Percentiles rank a stretch among this genome's conserved stretches.
Evolutionary conservation across 2,113 vertebrate genomes (phyloP).

Genomic region (Pachyramphus minor): DNA sequence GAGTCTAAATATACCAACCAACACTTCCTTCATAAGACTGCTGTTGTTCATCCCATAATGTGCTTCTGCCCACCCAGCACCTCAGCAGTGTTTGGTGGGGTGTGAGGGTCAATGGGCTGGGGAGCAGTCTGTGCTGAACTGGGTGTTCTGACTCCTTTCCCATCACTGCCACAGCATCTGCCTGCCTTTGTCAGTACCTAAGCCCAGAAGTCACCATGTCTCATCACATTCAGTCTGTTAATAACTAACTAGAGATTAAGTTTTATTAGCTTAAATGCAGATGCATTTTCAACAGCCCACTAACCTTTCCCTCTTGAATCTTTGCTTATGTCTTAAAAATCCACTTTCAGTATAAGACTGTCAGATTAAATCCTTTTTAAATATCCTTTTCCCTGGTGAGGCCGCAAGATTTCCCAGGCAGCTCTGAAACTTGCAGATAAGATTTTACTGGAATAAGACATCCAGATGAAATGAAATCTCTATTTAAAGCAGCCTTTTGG

Average conservation of each 20-base stretch:
- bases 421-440: conserved; percentile 30
- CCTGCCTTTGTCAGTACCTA: not conserved
- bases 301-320: conserved; percentile 23
- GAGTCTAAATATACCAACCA: not conserved
- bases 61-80: not conserved
- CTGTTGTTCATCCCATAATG: accelerated
- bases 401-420: conserved; percentile 36
- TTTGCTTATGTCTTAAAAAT: conserved; percentile 43
- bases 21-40: not conserved
- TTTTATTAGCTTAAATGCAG: not conserved
- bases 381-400: conserved; percentile 40
- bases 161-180: not conserved
- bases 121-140: not conserved
- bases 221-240: not conserved
- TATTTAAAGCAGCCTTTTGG: not conserved
- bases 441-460: conserved; percentile 16
- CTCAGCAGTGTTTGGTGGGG: accelerated
- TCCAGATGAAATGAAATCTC: not conserved
- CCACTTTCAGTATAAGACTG: not conserved
- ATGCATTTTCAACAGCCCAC: not conserved
- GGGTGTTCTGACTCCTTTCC: not conserved
- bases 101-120: not conserved
- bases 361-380: conserved; percentile 60
- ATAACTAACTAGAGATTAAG: not conserved
- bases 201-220: not conserved